Evolutionary conservation across 2,888 invertebrate genomes (phyloP).

Genomic region (Melangyna quadrimaculata): DNA sequence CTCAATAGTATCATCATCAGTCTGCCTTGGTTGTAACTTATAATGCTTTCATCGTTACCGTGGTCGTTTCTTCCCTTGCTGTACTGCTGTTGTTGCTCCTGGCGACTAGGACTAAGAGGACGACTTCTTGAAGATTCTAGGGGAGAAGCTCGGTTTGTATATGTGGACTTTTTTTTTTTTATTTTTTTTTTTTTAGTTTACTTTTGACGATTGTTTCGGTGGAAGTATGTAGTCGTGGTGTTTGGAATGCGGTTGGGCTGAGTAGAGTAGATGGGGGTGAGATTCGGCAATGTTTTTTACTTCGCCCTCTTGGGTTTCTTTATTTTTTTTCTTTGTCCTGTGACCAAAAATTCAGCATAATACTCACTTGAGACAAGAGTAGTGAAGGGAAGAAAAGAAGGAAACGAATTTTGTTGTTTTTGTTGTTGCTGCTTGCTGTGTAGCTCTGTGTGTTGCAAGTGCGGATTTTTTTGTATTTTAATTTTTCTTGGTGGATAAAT

Average conservation of each 20-base stretch:
- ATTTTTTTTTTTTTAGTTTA: conserved; percentile 62
- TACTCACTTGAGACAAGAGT: conserved; percentile 57
- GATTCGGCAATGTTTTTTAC: conserved; percentile 41
- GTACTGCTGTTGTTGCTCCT: conserved; percentile 23
- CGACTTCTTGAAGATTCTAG: conserved; percentile 33
- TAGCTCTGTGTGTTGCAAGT: conserved; percentile 42
- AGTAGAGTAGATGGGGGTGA: conserved; percentile 11
- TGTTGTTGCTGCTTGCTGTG: background rate
- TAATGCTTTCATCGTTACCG: conserved; percentile 66
- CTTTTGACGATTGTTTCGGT: conserved; percentile 65
- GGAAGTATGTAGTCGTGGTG: conserved; percentile 50
- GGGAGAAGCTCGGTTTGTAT: conserved; percentile 19
- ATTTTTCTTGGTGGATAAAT: conserved; percentile 67
- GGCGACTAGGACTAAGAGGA: conserved; percentile 13
- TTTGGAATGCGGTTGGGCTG: conserved; percentile 8
- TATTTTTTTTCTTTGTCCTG: conserved; percentile 35
- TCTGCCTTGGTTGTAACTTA: conserved; percentile 62
- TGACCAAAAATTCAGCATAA: conserved; percentile 70
- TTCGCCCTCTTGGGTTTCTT: conserved; percentile 27
- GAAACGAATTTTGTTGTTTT: conserved; percentile 24
- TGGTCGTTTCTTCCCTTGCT: conserved; percentile 30
- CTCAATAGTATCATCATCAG: conserved; percentile 67
- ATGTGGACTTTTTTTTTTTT: conserved; percentile 30
- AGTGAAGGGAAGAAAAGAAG: background rate
- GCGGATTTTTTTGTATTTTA: conserved; percentile 61